Evolutionary conservation across 2,888 invertebrate species (phyloP).

Genomic region (Microctonus aethiopoides): DNA sequence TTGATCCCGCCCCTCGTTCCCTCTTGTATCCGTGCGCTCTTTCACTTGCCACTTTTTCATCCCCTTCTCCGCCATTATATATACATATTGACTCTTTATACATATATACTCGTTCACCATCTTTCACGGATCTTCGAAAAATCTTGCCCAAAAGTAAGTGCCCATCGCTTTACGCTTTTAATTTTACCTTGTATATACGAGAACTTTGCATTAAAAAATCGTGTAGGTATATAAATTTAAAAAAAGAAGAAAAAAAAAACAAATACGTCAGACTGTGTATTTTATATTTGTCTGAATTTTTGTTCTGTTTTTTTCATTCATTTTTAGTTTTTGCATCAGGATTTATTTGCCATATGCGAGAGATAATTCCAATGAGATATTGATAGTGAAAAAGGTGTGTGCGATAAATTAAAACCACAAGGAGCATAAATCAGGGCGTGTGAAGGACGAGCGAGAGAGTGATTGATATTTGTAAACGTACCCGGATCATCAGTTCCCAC

Average conservation of each 20-base stretch:
- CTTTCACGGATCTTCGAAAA: too few species aligned
- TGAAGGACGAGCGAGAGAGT: slow-evolving; percentile 5
- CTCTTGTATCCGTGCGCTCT: slow-evolving; percentile 20
- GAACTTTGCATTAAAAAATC: background rate
- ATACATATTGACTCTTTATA: background rate
- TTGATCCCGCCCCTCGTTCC: slow-evolving; percentile 32
- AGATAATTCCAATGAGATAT: background rate
- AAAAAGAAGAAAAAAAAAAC: too few species aligned
- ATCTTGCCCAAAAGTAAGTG: background rate
- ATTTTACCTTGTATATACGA: too few species aligned
- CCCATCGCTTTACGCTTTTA: too few species aligned
- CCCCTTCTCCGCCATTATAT: background rate
- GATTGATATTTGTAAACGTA: slow-evolving; percentile 21
- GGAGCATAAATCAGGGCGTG: slow-evolving; percentile 12
- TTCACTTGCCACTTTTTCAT: slow-evolving; percentile 25
- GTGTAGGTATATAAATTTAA: background rate
- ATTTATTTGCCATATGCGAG: background rate
- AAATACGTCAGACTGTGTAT: background rate
- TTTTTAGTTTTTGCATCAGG: background rate
- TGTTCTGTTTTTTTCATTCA: background rate
- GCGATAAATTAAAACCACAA: slow-evolving; percentile 14
- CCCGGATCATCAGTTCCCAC: slow-evolving; percentile 46
- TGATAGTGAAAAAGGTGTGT: background rate
- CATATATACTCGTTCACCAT: background rate
- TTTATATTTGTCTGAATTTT: background rate